Evolutionary conservation across 2,113 vertebrate genomes (phyloP), one percentile per base, ranked within the genome.

Genomic region (Pollachius pollachius): DNA sequence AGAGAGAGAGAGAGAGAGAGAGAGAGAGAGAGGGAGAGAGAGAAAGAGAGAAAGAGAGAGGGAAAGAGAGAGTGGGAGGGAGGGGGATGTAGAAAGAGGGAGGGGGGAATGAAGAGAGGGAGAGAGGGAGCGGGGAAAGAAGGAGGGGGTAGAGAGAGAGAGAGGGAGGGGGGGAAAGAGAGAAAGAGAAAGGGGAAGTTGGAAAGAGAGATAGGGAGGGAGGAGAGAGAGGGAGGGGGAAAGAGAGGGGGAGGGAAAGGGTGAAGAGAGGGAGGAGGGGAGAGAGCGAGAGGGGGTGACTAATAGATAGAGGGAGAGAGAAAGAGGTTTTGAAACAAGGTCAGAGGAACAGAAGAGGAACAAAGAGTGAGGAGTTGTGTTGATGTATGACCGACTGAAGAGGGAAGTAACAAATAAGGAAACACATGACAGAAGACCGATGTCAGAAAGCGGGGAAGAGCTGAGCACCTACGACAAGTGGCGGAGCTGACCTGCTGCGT

Each of bases 361-460:
- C 85, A 87, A 87, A 90, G 88, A 90, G 84, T 87, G 86, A 86
- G 86, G 85, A 73, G 77, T 75, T 81, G 85, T 86, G 83, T 85
- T 82, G 72, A 85, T 81, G 75, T 87, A 69, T 86, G 75, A 78
- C 73, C 81, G 77, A 64, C 68, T 77, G 81, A 70, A 48, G 41
- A 12, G 41, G 41, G 41, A 48, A 48, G 41, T 48, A 82, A 54
- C 60, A 77, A 66, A 60, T 12, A 60, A 18, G 6, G n/a, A 78
- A 81, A 72, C 70, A 82, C 73, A 78, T 21, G 63, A 69, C 67
- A 77, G 64, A 71, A 81, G 60, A 74, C 73, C 67, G 61, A 75
- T 72, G 70, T 62, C 75, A 79, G 76, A 84, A 76, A 84, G 76
- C 68, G 77, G 69, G 75, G 76, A 3, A 65, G 64, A 72, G 63